Base-by-base conservation (phyloP, 2,113 vertebrate genomes). In the Ameiurus melas region DNA sequence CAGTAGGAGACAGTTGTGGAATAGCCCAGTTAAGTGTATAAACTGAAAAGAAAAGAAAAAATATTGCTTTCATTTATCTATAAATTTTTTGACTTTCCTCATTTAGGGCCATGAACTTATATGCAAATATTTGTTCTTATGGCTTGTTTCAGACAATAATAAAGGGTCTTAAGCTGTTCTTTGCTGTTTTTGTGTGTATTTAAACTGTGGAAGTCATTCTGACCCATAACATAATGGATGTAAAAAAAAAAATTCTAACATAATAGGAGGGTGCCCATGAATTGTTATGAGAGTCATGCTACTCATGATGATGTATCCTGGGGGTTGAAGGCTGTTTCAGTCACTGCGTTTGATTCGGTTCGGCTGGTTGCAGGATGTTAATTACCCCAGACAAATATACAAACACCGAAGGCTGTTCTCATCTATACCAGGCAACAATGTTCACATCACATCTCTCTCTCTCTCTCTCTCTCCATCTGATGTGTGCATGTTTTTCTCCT, bases 401-500 rank as follows among this genome's bases (percentile, higher is more conserved):
- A 83, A 84, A 80, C 80, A 86, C 58, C 33, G 27, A 66, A 83
- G 78, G 58, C 43, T 39, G 30, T 62, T 78, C 27, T 64, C 25
- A 51, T n/a, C 20, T 7, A 60, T 36, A 20, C 39, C 25, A 58
- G 20, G 68, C 19, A 51, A 55, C 20, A 20, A 4, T n/a, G 20
- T 77, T 55, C 62, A 51, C 1, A 6, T 13, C 55, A 64, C 6
- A 30, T 20, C 85, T 58, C 22, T 25, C 73, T 33, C 16, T 30
- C 3, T 5, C 71, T 22, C n/a, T 14, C n/a, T 19, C 79, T 33
- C 43, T 13, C 30, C 25, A 53, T 84, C 81, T 80, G 82, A 85
- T 68, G 80, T 84, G 89, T n/a, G 83, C 78, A 88, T 86, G 80
- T 88, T 90, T 80, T 79, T 81, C 33, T 86, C 58, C 14, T 84